phyloP scores from a whole-genome alignment of 1,140 invertebrate genomes.

The Ostrea edulis region DNA sequence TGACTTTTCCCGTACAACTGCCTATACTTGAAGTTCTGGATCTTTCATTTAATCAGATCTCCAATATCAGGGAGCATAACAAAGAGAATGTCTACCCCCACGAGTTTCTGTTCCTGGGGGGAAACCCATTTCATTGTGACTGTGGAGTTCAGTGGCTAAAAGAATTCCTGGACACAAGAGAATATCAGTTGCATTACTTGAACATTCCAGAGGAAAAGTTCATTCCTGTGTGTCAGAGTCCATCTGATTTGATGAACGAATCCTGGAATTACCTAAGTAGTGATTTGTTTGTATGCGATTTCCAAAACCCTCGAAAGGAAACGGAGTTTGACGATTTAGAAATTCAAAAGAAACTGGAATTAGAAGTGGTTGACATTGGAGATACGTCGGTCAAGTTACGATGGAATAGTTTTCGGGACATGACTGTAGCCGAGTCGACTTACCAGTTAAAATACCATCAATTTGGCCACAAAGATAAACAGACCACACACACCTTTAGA shows the following conservation, averaged over 20 bases:
- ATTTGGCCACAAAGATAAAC: conserved; percentile 15
- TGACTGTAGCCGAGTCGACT: too few relatives aligned
- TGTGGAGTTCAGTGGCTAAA: conserved; percentile 69
- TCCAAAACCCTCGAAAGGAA: neutral
- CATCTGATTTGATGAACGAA: conserved; percentile 49
- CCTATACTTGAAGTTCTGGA: conserved; percentile 68
- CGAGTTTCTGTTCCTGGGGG: conserved; percentile 64
- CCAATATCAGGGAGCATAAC: conserved; percentile 50
- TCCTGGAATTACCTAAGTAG: conserved; percentile 59
- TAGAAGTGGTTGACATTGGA: neutral
- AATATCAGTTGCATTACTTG: conserved; percentile 61
- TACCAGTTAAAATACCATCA: conserved; percentile 18
- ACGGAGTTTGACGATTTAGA: neutral
- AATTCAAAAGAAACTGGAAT: neutral
- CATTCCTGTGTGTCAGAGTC: conserved; percentile 60
- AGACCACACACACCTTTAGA: neutral
- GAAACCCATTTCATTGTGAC: conserved; percentile 68
- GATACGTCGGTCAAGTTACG: neutral
- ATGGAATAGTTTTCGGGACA: neutral
- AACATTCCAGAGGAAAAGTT: conserved; percentile 55
- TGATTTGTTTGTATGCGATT: conserved; percentile 59
- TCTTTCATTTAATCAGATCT: conserved; percentile 63
- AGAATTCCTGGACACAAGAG: conserved; percentile 62
- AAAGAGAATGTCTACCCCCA: conserved; percentile 61
- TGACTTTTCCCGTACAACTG: conserved; percentile 48